These are phyloP conservation scores for Onychomys torridus DNA, from an alignment of 2,797 vertebrate genomes.

Conservation along the genomic window DNA sequence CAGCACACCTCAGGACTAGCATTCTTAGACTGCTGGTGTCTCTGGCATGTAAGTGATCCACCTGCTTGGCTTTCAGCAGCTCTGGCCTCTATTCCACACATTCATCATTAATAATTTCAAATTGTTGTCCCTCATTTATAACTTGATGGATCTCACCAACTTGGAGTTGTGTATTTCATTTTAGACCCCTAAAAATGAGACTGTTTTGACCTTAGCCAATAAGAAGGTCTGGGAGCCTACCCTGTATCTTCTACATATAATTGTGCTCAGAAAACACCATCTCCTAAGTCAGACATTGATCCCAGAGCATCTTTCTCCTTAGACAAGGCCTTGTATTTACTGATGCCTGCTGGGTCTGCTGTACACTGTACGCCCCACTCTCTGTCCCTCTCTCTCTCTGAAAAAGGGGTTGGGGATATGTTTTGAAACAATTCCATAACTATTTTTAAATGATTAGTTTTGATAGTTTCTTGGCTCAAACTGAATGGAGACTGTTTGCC, in stretches of 20 bases:
- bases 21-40: conserved; percentile 68
- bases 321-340: conserved; percentile 8
- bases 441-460: conserved; percentile 59
- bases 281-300: not conserved
- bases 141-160: not conserved
- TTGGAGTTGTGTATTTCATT: conserved; percentile 34
- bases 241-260: not conserved
- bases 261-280: not conserved
- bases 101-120: not conserved
- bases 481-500: not conserved
- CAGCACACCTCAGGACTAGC: conserved; percentile 42
- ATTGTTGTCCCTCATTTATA: not conserved
- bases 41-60: conserved; percentile 67
- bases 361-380: not conserved
- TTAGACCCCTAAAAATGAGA: not conserved
- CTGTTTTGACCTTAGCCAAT: not conserved
- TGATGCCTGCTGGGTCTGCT: not conserved
- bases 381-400: not conserved
- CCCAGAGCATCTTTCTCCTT: not conserved
- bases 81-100: not conserved
- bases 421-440: conserved; percentile 7
- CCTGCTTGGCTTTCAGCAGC: conserved; percentile 74
- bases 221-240: not conserved
- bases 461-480: conserved; percentile 36
- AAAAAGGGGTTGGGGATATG: not conserved